Evolutionary conservation across 2,113 vertebrate species (phyloP), one percentile per base, ranked within the genome.

Genomic region (Porphyrio hochstetteri): DNA sequence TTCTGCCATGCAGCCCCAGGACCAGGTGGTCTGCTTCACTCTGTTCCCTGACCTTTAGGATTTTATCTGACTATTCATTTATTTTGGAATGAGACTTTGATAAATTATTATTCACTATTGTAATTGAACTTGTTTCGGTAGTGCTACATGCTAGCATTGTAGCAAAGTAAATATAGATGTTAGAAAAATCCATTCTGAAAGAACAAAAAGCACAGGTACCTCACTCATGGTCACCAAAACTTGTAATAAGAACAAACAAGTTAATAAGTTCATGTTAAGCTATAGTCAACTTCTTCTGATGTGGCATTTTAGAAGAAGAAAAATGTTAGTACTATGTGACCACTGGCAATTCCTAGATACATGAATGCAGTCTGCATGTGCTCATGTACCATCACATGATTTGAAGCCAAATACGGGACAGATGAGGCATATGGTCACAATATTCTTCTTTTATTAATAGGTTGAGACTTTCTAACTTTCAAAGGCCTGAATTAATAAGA

Each of bases 361-460:
- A 27, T 33, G 50, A 94, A 83, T 50, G 40, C 28, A 64, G 64
- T 31, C 67, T 69, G 3, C 38, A 24, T 59, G 36, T 75, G 46
- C 33, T 12, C 67, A 36, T 46, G 61, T 29, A 70, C n/a, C 55
- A 63, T 63, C 57, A n/a, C 13, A 65, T 23, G 38, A 88, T 88
- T 94, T 64, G 78, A 88, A 92, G 67, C 20, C 55, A 94, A 94
- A 90, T 78, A 86, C 14, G 10, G 38, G 88, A 67, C 85, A 95
- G 95, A 94, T 90, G 82, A 96, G 64, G 90, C 84, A 96, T 85
- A 86, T 93, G 94, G 91, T 87, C 84, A 91, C 71, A 95, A 90
- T 91, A 92, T 87, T 91, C 57, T 90, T 86, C 48, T 63, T 92
- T 91, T 93, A 90, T 88, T 91, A 92, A 96, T 90, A 87, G n/a